phyloP scores from a whole-genome alignment of 2,113 vertebrate genomes.

The Hippocampus abdominalis region DNA sequence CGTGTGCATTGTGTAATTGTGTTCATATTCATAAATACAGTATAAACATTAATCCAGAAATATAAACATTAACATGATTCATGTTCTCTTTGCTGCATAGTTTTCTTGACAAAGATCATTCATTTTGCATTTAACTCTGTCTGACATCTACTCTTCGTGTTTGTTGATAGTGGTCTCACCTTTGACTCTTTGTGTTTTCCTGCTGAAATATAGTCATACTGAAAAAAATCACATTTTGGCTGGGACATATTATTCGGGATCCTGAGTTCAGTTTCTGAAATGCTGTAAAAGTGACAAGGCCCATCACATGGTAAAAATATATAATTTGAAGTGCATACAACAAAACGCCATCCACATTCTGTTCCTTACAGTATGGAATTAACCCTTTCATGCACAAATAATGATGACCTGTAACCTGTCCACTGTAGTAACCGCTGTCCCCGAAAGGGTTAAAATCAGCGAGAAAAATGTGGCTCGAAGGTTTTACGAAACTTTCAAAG shows the following conservation, averaged over 20 bases:
- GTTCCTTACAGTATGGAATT: too few species aligned
- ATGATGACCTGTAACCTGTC: too few species aligned
- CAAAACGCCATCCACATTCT: not conserved
- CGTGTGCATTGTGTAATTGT: slow-evolving; percentile 38
- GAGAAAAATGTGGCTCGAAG: not conserved
- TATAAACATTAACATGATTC: slow-evolving; percentile 33
- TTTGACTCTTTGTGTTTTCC: not conserved
- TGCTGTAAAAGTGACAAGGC: not conserved
- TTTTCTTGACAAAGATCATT: slow-evolving; percentile 38
- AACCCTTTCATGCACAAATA: too few species aligned
- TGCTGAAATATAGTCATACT: too few species aligned
- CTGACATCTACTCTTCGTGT: not conserved
- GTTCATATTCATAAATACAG: slow-evolving; percentile 36
- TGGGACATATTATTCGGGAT: not conserved
- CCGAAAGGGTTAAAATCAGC: too few species aligned
- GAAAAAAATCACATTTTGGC: not conserved
- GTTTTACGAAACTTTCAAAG: not conserved
- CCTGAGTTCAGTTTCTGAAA: not conserved
- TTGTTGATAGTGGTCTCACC: slow-evolving; percentile 15
- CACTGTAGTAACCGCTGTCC: too few species aligned
- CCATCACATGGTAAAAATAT: too few species aligned
- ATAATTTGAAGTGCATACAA: not conserved
- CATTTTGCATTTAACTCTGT: slow-evolving; percentile 10
- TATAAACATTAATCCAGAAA: too few species aligned
- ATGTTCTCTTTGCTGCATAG: slow-evolving; percentile 18